Evolutionary conservation across 2,113 vertebrate species (phyloP).

Genomic region (Mungos mungo): DNA sequence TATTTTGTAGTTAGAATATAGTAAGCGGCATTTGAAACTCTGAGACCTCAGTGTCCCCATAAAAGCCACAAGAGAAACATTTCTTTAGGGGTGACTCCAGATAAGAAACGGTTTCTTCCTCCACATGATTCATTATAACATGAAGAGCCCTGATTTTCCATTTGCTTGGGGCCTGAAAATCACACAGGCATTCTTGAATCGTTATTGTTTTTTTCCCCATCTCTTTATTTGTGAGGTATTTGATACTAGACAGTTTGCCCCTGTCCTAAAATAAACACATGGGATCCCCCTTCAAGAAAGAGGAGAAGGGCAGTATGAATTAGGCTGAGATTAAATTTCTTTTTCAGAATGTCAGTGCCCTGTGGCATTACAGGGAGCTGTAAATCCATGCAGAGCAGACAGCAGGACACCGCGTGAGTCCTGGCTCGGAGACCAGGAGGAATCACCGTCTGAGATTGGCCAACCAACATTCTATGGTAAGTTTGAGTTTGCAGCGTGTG

Average conservation of each 20-base stretch:
- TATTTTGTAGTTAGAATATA: slow-evolving; percentile 14
- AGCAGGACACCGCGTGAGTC: not conserved
- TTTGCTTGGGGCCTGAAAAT: not conserved
- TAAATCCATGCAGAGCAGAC: not conserved
- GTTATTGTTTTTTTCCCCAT: not conserved
- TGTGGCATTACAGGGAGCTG: slow-evolving; percentile 13
- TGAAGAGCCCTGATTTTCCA: not conserved
- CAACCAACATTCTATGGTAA: slow-evolving; percentile 49
- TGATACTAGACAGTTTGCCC: not conserved
- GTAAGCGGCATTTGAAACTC: not conserved
- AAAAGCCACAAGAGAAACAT: not conserved
- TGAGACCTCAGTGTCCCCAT: not conserved
- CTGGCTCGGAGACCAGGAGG: not conserved
- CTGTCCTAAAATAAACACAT: not conserved
- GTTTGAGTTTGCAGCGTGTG: not conserved
- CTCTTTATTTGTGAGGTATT: not conserved
- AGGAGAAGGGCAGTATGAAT: not conserved
- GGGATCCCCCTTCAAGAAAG: not conserved
- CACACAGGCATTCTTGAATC: not conserved
- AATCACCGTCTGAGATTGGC: not conserved
- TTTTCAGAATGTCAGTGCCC: not conserved
- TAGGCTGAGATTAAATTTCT: not conserved
- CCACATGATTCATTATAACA: not conserved
- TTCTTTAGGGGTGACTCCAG: not conserved
- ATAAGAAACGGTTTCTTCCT: not conserved